Evolutionary conservation across 2,113 vertebrate genomes (phyloP).

Genomic region (Charina bottae): DNA sequence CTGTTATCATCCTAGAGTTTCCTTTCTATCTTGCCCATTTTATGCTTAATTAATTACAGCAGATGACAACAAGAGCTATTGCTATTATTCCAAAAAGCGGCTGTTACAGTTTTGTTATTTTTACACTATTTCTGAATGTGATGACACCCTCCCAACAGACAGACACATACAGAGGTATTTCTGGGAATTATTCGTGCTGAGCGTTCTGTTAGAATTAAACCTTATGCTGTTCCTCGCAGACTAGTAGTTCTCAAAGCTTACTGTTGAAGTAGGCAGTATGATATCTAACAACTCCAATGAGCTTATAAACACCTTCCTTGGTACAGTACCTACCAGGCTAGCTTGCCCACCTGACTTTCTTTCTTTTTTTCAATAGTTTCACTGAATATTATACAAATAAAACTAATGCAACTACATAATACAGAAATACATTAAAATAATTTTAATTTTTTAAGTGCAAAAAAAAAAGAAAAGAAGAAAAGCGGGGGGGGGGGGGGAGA

Average conservation of each 20-base stretch:
- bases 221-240: neutral
- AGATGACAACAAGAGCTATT: neutral
- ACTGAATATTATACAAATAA: too few relatives aligned
- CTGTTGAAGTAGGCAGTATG: neutral
- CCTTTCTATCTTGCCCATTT: neutral
- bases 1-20: neutral
- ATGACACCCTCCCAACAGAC: neutral
- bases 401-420: too few relatives aligned
- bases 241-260: neutral
- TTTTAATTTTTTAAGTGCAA: too few relatives aligned
- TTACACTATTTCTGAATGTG: neutral
- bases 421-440: too few relatives aligned
- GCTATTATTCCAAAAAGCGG: neutral
- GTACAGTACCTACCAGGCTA: neutral
- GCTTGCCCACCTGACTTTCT: neutral
- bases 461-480: too few relatives aligned
- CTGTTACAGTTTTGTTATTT: neutral
- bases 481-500: too few relatives aligned
- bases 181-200: neutral
- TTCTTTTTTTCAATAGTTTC: too few relatives aligned
- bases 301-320: neutral
- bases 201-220: neutral
- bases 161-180: neutral
- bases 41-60: neutral
- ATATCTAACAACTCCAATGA: neutral